These are phyloP conservation scores for Ardeotis arabs DNA, from an alignment of 2,113 vertebrate genomes.

Conservation along the genomic window DNA sequence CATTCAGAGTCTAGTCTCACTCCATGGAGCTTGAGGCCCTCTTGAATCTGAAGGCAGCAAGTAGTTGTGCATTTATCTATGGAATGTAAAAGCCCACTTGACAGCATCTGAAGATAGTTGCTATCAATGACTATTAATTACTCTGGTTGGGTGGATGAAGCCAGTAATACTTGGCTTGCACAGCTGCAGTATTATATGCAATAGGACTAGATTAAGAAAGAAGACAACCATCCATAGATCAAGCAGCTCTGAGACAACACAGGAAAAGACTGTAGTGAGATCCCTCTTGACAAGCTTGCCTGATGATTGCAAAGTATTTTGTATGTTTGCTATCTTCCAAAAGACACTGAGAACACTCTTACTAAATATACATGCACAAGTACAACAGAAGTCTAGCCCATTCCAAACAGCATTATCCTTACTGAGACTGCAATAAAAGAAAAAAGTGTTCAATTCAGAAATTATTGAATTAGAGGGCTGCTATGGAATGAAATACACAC, in stretches of 20 bases:
- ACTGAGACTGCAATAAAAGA: background rate
- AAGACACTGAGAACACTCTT: background rate
- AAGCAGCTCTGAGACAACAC: background rate
- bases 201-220: background rate
- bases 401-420: background rate
- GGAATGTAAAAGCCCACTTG: accelerated
- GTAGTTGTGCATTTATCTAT: background rate
- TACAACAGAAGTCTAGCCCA: background rate
- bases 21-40: accelerated
- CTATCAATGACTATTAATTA: background rate
- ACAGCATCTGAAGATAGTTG: background rate
- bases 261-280: background rate
- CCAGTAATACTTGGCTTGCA: background rate
- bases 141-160: background rate
- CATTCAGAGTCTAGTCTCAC: background rate
- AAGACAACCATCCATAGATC: background rate
- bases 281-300: background rate
- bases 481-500: background rate
- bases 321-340: background rate
- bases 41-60: background rate
- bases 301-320: background rate
- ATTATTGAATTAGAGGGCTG: background rate
- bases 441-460: background rate
- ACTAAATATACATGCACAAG: conserved; percentile 9
- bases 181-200: background rate